Evolutionary conservation across 2,113 vertebrate genomes (phyloP).

Genomic region (Oryzias javanicus): DNA sequence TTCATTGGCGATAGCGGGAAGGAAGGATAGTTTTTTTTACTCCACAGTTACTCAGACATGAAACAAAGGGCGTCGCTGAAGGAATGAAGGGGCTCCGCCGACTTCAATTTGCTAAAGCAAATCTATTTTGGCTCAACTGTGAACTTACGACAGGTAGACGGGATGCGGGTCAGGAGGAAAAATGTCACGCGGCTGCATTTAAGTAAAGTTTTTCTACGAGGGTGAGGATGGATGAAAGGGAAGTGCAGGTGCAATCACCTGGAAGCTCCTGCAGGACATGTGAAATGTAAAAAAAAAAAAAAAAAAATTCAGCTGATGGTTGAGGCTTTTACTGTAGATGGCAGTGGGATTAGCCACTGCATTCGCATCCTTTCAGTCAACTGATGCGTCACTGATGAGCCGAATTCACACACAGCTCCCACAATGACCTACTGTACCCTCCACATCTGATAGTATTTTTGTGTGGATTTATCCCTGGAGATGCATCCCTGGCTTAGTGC

Average conservation of each 20-base stretch:
- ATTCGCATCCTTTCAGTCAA: conserved; percentile 27
- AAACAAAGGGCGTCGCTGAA: conserved; percentile 6
- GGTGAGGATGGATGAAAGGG: conserved; percentile 18
- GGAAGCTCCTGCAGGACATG: conserved; percentile 33
- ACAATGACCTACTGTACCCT: conserved; percentile 2
- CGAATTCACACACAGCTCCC: conserved; percentile 23
- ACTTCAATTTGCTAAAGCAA: conserved; percentile 19
- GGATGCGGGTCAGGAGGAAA: conserved; percentile 31
- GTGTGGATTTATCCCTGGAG: conserved; percentile 35
- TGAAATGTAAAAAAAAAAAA: conserved; percentile 18
- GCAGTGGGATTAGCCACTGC: conserved; percentile 31
- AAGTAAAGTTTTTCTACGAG: conserved; percentile 35
- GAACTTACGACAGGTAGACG: conserved; percentile 15
- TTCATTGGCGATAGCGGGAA: conserved; percentile 55
- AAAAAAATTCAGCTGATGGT: conserved; percentile 6
- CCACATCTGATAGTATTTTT: conserved; percentile 33
- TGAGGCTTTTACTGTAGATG: conserved; percentile 10
- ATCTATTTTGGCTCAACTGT: conserved; percentile 17
- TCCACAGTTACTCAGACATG: conserved; percentile 25
- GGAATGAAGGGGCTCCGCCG: conserved; percentile 6
- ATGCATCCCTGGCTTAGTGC: conserved; percentile 17
- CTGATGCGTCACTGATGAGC: conserved; percentile 35
- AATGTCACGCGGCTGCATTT: conserved; percentile 10
- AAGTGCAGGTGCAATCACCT: conserved; percentile 45
- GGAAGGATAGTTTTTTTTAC: conserved; percentile 36